These are phyloP conservation scores for Metallyticus violacea DNA, from an alignment of 2,888 invertebrate species.

Conservation along the genomic window DNA sequence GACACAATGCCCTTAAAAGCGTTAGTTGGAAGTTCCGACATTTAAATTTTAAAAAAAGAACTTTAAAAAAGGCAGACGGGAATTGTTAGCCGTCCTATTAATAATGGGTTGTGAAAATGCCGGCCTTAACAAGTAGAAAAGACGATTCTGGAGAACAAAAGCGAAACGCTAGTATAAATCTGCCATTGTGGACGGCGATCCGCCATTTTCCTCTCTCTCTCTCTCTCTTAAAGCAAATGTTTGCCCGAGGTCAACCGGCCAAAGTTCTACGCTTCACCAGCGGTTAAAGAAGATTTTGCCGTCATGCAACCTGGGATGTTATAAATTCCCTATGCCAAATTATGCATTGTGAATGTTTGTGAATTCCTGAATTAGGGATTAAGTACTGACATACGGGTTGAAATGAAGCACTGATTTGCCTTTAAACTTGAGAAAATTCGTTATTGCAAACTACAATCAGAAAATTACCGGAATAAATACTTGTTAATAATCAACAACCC, in stretches of 20 bases:
- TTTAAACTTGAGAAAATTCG: no score
- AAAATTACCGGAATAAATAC: no score
- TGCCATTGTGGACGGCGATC: not conserved
- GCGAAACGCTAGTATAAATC: not conserved
- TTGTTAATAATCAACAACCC: no score
- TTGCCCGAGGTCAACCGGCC: not conserved
- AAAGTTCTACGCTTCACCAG: not conserved
- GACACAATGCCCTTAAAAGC: not conserved
- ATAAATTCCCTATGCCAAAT: no score
- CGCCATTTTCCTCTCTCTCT: no score
- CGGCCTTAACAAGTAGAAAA: not conserved
- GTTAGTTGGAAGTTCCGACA: not conserved
- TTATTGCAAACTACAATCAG: no score
- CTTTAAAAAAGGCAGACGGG: not conserved
- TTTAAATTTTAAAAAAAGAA: not conserved
- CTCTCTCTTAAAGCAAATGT: not conserved
- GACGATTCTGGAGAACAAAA: not conserved
- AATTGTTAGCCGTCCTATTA: not conserved
- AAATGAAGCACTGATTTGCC: no score
- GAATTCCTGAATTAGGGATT: no score
- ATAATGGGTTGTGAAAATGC: not conserved
- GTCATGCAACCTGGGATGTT: not conserved
- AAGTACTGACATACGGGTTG: no score
- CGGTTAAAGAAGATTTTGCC: not conserved
- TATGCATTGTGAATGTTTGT: no score